Conservation (phyloP, 2,888 invertebrate genomes). For the Epiperipatus broadwayi region DNA sequence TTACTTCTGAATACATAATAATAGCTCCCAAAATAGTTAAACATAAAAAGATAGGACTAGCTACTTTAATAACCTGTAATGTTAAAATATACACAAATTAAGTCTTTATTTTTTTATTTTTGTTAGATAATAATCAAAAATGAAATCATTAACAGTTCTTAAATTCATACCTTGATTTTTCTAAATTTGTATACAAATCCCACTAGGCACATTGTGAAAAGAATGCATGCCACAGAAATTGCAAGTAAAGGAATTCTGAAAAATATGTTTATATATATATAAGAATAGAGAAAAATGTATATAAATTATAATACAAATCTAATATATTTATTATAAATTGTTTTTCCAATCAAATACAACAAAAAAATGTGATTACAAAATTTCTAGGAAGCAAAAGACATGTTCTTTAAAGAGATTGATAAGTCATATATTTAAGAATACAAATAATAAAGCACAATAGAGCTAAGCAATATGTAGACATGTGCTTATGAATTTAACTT, state of each 20-base stretch:
- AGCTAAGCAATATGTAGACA: no score
- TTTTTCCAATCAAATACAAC: no score
- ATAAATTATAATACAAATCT: no score
- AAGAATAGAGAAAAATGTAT: no score
- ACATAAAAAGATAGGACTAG: constrained; percentile 74
- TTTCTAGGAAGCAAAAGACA: no score
- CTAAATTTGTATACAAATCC: constrained; percentile 62
- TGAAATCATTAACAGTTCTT: constrained; percentile 1
- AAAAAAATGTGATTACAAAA: no score
- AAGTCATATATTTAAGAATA: no score
- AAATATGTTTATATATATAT: no score
- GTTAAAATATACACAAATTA: constrained; percentile 20
- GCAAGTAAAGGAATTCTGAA: constrained; percentile 54
- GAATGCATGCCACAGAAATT: constrained; percentile 58
- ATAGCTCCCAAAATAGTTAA: constrained; percentile 73
- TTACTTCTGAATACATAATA: constrained; percentile 78
- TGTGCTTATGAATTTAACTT: no score
- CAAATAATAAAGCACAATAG: no score
- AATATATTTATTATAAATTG: no score
- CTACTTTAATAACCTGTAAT: constrained; percentile 73
- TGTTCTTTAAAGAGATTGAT: no score
- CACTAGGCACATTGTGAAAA: constrained; percentile 51
- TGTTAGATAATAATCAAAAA: not conserved
- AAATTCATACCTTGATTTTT: constrained; percentile 23
- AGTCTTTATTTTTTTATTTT: constrained; percentile 7